A percentile compares a stretch with the other conserved stretches of the same genome.
Conservation (phyloP, 2,113 vertebrate genomes). For the Pycnonotus jocosus region DNA sequence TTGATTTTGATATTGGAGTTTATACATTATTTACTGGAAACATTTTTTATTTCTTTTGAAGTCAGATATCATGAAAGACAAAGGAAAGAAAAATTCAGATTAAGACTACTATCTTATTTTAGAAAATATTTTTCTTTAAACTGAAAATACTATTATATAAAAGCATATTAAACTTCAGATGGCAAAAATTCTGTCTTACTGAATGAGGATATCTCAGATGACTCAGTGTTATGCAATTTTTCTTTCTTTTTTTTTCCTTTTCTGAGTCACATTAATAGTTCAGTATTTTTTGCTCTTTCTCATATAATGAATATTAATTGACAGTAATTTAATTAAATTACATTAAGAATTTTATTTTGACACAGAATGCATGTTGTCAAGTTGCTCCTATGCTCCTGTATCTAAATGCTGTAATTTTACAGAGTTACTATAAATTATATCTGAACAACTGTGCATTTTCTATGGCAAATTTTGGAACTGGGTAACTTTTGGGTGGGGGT, state of each 20-base stretch:
- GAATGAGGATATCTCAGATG: neutral
- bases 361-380: neutral
- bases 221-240: neutral
- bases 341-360: neutral
- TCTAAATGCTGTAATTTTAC: neutral
- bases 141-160: neutral
- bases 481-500: neutral
- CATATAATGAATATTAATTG: neutral
- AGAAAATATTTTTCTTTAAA: neutral
- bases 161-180: neutral
- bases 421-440: neutral
- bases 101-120: neutral
- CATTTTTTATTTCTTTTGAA: neutral
- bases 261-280: neutral
- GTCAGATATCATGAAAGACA: neutral
- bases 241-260: neutral
- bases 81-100: neutral
- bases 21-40: neutral
- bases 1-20: neutral
- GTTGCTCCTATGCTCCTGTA: neutral
- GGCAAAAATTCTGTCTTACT: neutral
- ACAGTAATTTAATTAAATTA: neutral
- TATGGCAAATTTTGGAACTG: neutral
- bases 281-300: neutral
- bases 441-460: neutral